A percentile compares a stretch with the other conserved stretches of the same genome.
Evolutionary conservation across 2,113 vertebrate genomes (phyloP).

Genomic region (Psophia crepitans): DNA sequence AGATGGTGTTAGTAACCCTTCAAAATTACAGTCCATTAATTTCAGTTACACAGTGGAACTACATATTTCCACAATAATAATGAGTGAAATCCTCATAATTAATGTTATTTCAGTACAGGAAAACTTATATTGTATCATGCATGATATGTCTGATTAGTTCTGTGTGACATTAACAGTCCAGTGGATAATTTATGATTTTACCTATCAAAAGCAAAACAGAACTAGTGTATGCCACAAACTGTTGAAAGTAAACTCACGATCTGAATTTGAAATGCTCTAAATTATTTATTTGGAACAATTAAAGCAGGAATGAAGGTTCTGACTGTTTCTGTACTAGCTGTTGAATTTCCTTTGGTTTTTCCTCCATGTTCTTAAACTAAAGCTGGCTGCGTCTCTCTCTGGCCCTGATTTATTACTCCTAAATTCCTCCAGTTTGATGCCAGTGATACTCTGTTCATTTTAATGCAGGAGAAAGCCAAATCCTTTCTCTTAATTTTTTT

Average conservation of each 20-base stretch:
- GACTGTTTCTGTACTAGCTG: neutral
- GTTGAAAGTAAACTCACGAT: neutral
- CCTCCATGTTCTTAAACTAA: neutral
- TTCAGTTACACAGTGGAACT: neutral
- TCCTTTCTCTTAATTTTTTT: neutral
- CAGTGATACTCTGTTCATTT: neutral
- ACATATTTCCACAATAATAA: slow-evolving; percentile 15
- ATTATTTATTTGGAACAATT: slow-evolving; percentile 40
- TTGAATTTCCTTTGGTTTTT: neutral
- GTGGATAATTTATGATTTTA: neutral
- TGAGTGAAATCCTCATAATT: slow-evolving; percentile 45
- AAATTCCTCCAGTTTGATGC: neutral
- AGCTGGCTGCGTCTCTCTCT: neutral
- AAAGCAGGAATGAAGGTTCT: neutral
- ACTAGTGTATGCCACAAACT: neutral
- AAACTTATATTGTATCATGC: neutral
- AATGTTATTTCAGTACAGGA: slow-evolving; percentile 20
- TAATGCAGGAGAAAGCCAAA: neutral
- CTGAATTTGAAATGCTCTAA: slow-evolving; percentile 17
- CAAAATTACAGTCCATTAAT: slow-evolving; percentile 57
- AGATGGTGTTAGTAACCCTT: slow-evolving; percentile 29
- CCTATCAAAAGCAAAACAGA: neutral
- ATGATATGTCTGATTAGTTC: slow-evolving; percentile 3
- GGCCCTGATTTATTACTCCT: neutral
- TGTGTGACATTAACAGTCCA: neutral